Percentiles rank a stretch among this genome's conserved stretches.
phyloP scores from a whole-genome alignment of 92 coral and sea anemone species.

The Diadumene lineata region DNA sequence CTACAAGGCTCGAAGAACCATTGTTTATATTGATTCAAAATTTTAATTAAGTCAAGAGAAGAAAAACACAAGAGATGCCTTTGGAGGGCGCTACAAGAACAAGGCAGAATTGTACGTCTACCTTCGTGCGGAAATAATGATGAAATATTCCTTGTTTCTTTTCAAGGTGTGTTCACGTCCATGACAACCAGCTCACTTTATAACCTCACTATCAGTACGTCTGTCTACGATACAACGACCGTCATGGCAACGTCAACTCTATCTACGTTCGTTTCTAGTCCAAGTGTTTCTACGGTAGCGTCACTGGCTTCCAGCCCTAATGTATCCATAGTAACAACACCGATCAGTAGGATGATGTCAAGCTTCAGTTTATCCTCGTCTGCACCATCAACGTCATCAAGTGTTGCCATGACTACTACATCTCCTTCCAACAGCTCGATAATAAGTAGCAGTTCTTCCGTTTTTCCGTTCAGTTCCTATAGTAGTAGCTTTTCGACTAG shows the following conservation, averaged over 20 bases:
- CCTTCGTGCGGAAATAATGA: neutral
- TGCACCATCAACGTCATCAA: no score
- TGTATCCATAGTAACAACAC: conserved; percentile 7
- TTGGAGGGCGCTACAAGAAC: neutral
- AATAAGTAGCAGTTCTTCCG: neutral
- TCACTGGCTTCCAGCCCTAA: neutral
- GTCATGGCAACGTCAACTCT: conserved; percentile 19
- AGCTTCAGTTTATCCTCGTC: no score
- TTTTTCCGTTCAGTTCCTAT: neutral
- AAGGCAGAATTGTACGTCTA: conserved; percentile 11
- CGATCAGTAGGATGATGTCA: no score
- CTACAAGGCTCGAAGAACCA: no score
- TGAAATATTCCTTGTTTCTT: conserved; percentile 7
- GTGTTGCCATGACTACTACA: no score
- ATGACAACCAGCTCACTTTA: conserved; percentile 2
- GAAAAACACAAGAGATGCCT: neutral
- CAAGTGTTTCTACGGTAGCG: conserved; percentile 9
- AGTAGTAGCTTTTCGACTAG: no score
- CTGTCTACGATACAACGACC: conserved; percentile 3
- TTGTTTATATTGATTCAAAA: no score
- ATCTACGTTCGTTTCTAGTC: neutral
- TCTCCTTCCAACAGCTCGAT: no score
- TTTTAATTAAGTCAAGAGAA: no score
- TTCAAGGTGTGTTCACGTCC: conserved; percentile 25
- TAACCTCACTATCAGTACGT: neutral